These are phyloP conservation scores for Apteryx mantelli DNA, from an alignment of 2,113 vertebrate species.

Conservation along the genomic window DNA sequence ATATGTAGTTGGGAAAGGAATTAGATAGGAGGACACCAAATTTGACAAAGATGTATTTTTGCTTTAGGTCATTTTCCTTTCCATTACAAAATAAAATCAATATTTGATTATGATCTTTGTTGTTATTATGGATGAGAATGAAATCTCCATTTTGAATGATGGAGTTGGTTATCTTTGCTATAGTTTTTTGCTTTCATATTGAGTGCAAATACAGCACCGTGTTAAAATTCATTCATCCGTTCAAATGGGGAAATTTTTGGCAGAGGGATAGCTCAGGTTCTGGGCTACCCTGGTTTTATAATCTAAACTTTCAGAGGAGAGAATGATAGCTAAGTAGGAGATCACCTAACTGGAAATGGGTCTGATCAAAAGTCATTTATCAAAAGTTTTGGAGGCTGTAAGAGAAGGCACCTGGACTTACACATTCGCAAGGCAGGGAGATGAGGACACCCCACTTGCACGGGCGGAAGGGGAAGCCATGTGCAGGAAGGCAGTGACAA, in stretches of 20 bases:
- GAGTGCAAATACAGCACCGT: neutral
- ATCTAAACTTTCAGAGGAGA: neutral
- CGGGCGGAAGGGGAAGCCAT: too few species aligned
- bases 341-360: neutral
- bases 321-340: neutral
- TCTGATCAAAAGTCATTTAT: too few species aligned
- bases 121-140: neutral
- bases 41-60: too few species aligned
- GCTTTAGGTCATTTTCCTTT: too few species aligned
- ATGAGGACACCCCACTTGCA: too few species aligned
- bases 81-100: neutral
- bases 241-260: neutral
- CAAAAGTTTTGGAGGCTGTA: too few species aligned
- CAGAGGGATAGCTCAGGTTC: neutral
- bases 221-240: neutral
- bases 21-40: too few species aligned
- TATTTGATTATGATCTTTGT: neutral
- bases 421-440: too few species aligned
- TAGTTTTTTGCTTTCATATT: neutral
- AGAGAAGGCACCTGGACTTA: neutral
- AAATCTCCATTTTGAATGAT: neutral
- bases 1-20: too few species aligned
- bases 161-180: neutral
- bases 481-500: too few species aligned
- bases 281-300: neutral